Base-by-base conservation (phyloP, 2,797 vertebrate species). In the Oceanodroma leucorhoa region DNA sequence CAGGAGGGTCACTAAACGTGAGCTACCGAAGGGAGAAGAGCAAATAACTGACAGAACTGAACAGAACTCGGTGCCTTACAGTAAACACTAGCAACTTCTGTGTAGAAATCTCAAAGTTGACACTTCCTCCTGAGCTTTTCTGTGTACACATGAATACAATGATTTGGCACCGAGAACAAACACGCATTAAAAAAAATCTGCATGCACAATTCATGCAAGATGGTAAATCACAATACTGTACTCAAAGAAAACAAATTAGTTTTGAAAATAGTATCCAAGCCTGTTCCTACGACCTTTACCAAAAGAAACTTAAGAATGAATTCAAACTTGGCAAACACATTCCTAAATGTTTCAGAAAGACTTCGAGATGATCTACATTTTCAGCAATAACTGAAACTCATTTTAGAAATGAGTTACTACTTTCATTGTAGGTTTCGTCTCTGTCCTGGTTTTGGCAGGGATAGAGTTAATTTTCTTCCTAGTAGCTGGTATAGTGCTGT, bases 261-360 rank as follows among this genome's bases (percentile, higher is more conserved):
- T 69, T 62, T 45, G 48, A 66, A 81, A 94, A 70, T 1, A 60
- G 50, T 7, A 65, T 48, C 67, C 62, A 27, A 84, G 77, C 10
- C 58, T 64, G 62, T n/a, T 91, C 64, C 72, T 60, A 64, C 5
- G 24, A 81, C 76, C 90, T 87, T 72, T 83, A 78, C 50, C 65
- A 83, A 53, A 60, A 62, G 46, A 82, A 75, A 81, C 83, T 76
- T 34, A 71, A 46, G 81, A 84, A 87, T 14, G 4, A 82, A 93
- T 46, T 89, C 75, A 64, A 78, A 53, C 89, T 73, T 89, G 87
- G 77, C 89, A 87, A 93, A 84, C 34, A 7, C 50, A 24, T 36
- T 57, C 57, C 70, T 40, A 13, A 48, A 46, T 38, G 69, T 79
- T 90, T 70, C 9, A 15, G 81, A 62, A 83, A 72, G 90, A 50